Base-by-base conservation (phyloP, 2,888 invertebrate species). In the Scaptodrosophila latifasciaeformis region DNA sequence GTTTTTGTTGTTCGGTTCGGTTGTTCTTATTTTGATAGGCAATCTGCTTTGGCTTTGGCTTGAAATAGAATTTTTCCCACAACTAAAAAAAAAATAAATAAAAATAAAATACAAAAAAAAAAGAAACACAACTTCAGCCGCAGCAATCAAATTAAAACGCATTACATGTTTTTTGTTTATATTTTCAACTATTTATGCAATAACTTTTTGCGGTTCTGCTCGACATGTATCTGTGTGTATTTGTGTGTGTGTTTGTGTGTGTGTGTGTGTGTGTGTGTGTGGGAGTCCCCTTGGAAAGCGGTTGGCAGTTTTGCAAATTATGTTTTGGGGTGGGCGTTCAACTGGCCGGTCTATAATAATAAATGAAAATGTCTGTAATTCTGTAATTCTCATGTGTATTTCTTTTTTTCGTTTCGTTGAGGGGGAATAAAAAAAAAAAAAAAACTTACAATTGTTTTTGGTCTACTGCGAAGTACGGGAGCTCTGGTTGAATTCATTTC, bases 311-410 rank as follows among this genome's bases (percentile, higher is more conserved):
- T 59, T 72, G 67, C 62, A 72, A 72, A 72, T 72, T 72, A 72
- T 72, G 18, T 37, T 6, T 17, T n/a, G n/a, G n/a, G n/a, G n/a
- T n/a, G n/a, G n/a, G n/a, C n/a, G 9, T 17, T 17, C 37, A 17
- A 13, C 37, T 24, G 17, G 50, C 44, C 43, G 70, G 45, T 43
- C 58, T 65, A 72, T 68, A 68, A 68, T 72, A 72, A 71, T 76
- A 72, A 75, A 72, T 69, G 70, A 67, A 76, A 72, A 76, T 72
- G 72, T 72, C 72, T 72, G 72, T 76, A 69, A 76, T 72, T 72
- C 72, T 24, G n/a, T n/a, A n/a, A n/a, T n/a, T n/a, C n/a, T 62
- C 72, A 69, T 71, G 71, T 69, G 76, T 65, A 42, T 40, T 50
- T 51, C 53, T 60, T 59, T 15, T 40, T 46, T 37, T 34, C 31